Evolutionary conservation across 1,140 invertebrate genomes (phyloP).

Genomic region (Drosophila ambigua): DNA sequence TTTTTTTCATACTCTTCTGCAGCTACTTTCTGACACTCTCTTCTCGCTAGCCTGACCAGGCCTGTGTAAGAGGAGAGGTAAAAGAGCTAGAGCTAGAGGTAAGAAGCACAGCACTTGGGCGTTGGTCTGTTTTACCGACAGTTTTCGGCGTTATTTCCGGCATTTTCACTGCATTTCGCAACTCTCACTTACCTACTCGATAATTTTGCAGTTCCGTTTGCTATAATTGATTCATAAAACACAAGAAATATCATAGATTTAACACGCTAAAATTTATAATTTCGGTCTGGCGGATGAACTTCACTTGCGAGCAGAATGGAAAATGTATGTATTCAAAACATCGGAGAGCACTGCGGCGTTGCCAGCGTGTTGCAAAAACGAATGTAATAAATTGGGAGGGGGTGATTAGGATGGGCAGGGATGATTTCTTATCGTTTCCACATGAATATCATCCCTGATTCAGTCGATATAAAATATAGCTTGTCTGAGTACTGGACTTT

Average conservation of each 20-base stretch:
- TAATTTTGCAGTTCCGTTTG: constrained; percentile 67
- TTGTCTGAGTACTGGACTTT: background rate
- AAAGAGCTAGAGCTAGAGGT: no score
- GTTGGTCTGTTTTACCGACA: constrained; percentile 72
- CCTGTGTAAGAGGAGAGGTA: background rate
- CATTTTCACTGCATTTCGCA: constrained; percentile 37
- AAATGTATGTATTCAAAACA: constrained; percentile 78
- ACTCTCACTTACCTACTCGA: constrained; percentile 74
- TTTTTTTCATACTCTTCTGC: constrained; percentile 40
- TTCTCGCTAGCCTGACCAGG: constrained; percentile 1
- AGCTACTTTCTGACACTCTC: constrained; percentile 31
- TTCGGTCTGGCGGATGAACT: constrained; percentile 71
- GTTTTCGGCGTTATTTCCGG: constrained; percentile 38
- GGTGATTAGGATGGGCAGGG: no score
- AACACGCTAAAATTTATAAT: constrained; percentile 66
- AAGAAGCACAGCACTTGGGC: constrained; percentile 44
- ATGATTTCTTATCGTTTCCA: no score
- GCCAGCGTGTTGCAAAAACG: constrained; percentile 20
- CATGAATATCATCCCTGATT: no score
- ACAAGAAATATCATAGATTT: constrained; percentile 69
- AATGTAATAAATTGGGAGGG: background rate
- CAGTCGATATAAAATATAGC: no score
- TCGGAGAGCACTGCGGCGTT: constrained; percentile 28
- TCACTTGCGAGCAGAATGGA: constrained; percentile 73
- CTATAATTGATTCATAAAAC: constrained; percentile 76